Conservation (phyloP, 1,140 invertebrate species). For the Aleiodes sp. region DNA sequence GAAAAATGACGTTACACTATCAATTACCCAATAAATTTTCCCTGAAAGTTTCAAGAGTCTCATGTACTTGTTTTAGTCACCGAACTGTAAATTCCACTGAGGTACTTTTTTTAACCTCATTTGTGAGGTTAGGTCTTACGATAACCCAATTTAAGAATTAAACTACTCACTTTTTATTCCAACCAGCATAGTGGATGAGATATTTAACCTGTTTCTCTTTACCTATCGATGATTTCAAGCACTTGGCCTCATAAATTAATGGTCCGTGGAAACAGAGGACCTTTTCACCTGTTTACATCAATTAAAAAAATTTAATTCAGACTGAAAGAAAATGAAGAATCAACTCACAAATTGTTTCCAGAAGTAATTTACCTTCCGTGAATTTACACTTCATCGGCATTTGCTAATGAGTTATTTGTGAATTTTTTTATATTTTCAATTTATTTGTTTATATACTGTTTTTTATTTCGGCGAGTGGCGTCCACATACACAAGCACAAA, state of each 20-base stretch:
- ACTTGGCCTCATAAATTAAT: conserved; percentile 95
- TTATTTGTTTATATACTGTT: neutral
- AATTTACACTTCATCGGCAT: conserved; percentile 28
- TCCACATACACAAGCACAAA: too few species aligned
- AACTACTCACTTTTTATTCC: conserved; percentile 92
- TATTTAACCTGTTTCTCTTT: conserved; percentile 91
- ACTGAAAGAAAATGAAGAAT: conserved; percentile 14
- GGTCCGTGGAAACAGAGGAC: conserved; percentile 97
- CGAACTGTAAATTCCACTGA: neutral
- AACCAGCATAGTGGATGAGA: conserved; percentile 96
- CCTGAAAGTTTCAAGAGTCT: too few species aligned
- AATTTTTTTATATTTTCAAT: neutral
- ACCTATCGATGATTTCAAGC: conserved; percentile 82
- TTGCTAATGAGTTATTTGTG: neutral
- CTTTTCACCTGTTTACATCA: conserved; percentile 80
- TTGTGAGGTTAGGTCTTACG: conserved; percentile 23
- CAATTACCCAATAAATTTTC: too few species aligned
- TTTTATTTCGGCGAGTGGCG: neutral
- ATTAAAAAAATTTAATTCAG: conserved; percentile 20
- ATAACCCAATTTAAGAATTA: conserved; percentile 19
- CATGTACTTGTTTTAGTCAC: neutral
- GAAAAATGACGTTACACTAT: neutral
- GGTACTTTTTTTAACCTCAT: conserved; percentile 22
- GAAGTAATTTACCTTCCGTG: conserved; percentile 6
- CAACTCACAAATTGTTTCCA: neutral